Conservation (phyloP, 2,888 invertebrate species). For the Lepidocyrtinus sp. region DNA sequence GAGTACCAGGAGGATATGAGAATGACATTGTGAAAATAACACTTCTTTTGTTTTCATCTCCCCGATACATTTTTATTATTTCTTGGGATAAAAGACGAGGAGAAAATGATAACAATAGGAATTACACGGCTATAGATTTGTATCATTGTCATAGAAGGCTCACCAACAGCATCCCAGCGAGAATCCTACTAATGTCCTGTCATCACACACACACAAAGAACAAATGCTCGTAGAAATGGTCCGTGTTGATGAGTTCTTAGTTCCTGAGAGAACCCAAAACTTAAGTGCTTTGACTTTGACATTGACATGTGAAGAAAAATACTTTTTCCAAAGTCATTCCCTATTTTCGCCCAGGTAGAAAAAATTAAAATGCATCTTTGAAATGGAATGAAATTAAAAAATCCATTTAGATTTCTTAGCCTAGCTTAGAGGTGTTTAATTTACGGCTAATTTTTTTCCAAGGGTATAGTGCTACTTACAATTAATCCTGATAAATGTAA, state of each 20-base stretch:
- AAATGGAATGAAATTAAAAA: constrained; percentile 18
- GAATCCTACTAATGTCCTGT: constrained; percentile 54
- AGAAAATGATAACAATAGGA: constrained; percentile 53
- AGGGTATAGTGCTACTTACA: too few relatives aligned
- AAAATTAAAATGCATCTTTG: too few relatives aligned
- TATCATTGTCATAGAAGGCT: constrained; percentile 51
- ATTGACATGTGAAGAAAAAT: constrained; percentile 52
- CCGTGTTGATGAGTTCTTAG: constrained; percentile 37
- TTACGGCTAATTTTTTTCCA: too few relatives aligned
- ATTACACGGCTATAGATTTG: constrained; percentile 60
- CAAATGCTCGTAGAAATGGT: constrained; percentile 18
- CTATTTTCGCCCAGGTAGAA: too few relatives aligned
- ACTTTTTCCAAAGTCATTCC: constrained; percentile 51
- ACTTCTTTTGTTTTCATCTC: constrained; percentile 34
- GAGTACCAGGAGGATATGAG: background rate
- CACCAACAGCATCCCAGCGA: constrained; percentile 34
- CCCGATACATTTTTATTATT: background rate
- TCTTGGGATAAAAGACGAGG: constrained; percentile 24
- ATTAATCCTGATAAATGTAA: constrained; percentile 23
- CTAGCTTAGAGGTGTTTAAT: too few relatives aligned
- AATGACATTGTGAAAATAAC: constrained; percentile 13
- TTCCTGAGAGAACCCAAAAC: constrained; percentile 24
- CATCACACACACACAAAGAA: constrained; percentile 44
- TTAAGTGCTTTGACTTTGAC: constrained; percentile 32
- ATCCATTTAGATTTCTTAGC: too few relatives aligned